A percentile compares a stretch with the other conserved stretches of the same genome.
phyloP scores from a whole-genome alignment of 2,888 invertebrate genomes.

The Apodemia duryi region DNA sequence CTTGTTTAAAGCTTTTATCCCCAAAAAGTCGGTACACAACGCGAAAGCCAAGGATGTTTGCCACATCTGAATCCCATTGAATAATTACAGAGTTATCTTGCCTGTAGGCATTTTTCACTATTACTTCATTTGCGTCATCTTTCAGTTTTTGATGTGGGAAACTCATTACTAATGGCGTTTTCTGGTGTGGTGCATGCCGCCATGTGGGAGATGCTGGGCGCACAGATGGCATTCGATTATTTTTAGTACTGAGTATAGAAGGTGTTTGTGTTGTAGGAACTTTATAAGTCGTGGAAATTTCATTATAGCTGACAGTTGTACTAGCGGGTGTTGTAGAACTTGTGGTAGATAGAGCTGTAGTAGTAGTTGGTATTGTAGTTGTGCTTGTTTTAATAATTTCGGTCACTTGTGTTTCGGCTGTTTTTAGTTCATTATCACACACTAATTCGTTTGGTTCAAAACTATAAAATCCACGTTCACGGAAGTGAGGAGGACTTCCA shows the following conservation, averaged over 20 bases:
- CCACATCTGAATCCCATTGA: slow-evolving; percentile 94
- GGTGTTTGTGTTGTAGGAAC: slow-evolving; percentile 41
- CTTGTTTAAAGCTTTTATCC: slow-evolving; percentile 93
- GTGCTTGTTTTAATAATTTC: slow-evolving; percentile 40
- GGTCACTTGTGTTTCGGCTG: slow-evolving; percentile 40
- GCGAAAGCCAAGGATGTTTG: slow-evolving; percentile 92
- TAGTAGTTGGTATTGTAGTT: slow-evolving; percentile 42
- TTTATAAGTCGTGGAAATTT: slow-evolving; percentile 41
- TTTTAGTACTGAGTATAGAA: slow-evolving; percentile 52
- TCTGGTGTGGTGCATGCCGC: slow-evolving; percentile 77
- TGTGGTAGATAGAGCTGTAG: slow-evolving; percentile 40
- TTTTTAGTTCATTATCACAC: slow-evolving; percentile 72
- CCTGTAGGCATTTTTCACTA: slow-evolving; percentile 90
- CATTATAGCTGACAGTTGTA: slow-evolving; percentile 41
- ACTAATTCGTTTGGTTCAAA: slow-evolving; percentile 88
- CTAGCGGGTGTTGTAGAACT: slow-evolving; percentile 36
- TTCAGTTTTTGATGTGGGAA: slow-evolving; percentile 83
- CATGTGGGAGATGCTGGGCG: slow-evolving; percentile 65
- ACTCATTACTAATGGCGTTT: slow-evolving; percentile 86
- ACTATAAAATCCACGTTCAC: slow-evolving; percentile 91
- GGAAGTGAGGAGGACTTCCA: slow-evolving; percentile 88
- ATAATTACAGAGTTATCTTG: slow-evolving; percentile 93
- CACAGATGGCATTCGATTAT: slow-evolving; percentile 51
- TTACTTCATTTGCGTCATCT: slow-evolving; percentile 86
- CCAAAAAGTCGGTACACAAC: slow-evolving; percentile 94